Conservation (phyloP, 1,140 invertebrate species). For the Nasonia vitripennis region DNA sequence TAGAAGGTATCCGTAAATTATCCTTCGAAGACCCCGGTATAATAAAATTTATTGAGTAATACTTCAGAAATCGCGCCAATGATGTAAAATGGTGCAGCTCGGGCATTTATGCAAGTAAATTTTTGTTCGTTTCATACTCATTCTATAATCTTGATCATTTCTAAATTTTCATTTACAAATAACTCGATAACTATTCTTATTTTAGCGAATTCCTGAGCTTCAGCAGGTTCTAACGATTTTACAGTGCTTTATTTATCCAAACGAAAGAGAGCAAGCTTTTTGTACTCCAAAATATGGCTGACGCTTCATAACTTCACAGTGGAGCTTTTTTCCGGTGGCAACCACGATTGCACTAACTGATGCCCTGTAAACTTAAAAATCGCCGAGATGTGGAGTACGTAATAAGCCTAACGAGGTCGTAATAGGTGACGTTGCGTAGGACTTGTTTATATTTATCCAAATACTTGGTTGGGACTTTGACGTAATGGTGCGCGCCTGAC, state of each 20-base stretch:
- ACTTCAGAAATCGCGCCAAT: no score
- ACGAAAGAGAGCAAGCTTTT: not conserved
- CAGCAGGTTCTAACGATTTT: not conserved
- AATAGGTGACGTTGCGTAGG: constrained; percentile 28
- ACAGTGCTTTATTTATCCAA: not conserved
- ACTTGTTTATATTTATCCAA: constrained; percentile 36
- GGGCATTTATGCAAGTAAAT: not conserved
- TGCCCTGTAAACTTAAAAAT: constrained; percentile 18
- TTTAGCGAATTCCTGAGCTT: not conserved
- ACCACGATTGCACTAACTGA: not conserved
- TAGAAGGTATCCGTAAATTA: no score
- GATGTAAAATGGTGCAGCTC: no score
- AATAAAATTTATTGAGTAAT: no score
- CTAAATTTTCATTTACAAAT: not conserved
- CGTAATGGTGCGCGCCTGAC: not conserved
- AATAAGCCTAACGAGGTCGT: constrained; percentile 20
- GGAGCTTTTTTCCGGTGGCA: no score
- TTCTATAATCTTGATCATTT: not conserved
- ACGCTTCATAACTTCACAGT: no score
- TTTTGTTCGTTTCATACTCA: not conserved
- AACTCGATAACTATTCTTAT: not conserved
- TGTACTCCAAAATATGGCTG: not conserved
- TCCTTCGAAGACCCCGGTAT: no score
- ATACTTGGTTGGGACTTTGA: not conserved
- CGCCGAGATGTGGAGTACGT: not conserved